A percentile compares a stretch with the other conserved stretches of the same genome.
Conservation (phyloP, 2,797 vertebrate species). For the Numenius phaeopus region DNA sequence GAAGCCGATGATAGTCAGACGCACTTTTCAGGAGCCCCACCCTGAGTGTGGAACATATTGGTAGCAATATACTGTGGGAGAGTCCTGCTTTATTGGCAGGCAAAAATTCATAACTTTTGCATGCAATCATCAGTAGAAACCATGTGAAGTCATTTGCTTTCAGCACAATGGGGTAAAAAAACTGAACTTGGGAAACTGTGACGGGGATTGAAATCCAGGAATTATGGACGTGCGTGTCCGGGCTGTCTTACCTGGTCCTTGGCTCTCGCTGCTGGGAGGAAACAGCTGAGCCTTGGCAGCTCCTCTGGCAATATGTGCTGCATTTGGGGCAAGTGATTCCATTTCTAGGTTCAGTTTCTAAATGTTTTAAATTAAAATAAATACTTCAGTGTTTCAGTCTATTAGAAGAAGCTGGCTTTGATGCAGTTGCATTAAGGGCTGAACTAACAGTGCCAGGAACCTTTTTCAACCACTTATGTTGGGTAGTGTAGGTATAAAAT, state of each 20-base stretch:
- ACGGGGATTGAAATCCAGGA: background rate
- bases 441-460: background rate
- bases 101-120: background rate
- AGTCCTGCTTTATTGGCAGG: background rate
- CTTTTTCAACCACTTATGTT: background rate
- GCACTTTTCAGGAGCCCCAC: background rate
- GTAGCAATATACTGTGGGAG: background rate
- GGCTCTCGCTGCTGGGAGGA: background rate
- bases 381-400: background rate
- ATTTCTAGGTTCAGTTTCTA: background rate
- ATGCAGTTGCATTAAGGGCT: background rate
- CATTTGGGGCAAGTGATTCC: background rate
- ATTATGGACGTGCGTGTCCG: rapidly evolving
- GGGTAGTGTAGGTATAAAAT: background rate
- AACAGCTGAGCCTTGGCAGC: background rate
- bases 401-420: background rate
- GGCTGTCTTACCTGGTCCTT: background rate
- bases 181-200: background rate
- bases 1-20: background rate
- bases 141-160: background rate
- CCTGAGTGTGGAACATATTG: background rate
- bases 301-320: background rate
- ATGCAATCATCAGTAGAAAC: background rate
- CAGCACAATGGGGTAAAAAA: background rate
- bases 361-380: conserved; percentile 13